phyloP scores from a whole-genome alignment of 2,113 vertebrate genomes.

The Genyomyrus donnyi region DNA sequence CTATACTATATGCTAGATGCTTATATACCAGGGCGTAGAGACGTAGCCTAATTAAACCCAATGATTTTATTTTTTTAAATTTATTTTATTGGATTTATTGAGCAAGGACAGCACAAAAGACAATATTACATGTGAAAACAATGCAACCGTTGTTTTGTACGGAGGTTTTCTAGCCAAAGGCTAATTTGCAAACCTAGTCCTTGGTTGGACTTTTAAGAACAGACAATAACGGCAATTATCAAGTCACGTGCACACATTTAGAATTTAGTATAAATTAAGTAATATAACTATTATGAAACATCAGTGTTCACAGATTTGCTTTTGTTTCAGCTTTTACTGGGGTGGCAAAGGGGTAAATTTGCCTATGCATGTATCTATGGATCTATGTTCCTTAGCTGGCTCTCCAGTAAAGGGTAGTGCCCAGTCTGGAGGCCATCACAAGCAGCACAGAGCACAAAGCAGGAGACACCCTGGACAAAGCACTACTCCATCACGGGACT shows the following conservation, averaged over 20 bases:
- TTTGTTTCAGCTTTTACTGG: neutral
- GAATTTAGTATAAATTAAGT: no score
- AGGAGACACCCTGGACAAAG: neutral
- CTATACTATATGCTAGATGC: neutral
- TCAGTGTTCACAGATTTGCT: no score
- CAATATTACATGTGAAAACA: no score
- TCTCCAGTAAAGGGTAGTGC: neutral
- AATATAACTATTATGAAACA: no score
- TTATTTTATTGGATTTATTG: no score
- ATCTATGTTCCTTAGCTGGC: neutral
- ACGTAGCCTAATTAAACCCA: neutral
- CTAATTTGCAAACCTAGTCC: no score
- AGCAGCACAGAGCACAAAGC: neutral
- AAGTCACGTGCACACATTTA: no score
- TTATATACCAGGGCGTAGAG: neutral
- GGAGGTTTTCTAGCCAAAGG: no score
- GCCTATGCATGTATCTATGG: neutral
- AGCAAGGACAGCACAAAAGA: no score
- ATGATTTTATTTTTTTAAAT: neutral
- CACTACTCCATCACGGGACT: neutral
- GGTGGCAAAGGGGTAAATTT: neutral
- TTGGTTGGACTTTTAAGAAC: no score
- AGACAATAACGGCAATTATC: no score
- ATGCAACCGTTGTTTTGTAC: no score
- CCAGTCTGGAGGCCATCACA: neutral